These are phyloP conservation scores for Nomada goodeniana DNA, from an alignment of 2,888 invertebrate species.

Conservation along the genomic window DNA sequence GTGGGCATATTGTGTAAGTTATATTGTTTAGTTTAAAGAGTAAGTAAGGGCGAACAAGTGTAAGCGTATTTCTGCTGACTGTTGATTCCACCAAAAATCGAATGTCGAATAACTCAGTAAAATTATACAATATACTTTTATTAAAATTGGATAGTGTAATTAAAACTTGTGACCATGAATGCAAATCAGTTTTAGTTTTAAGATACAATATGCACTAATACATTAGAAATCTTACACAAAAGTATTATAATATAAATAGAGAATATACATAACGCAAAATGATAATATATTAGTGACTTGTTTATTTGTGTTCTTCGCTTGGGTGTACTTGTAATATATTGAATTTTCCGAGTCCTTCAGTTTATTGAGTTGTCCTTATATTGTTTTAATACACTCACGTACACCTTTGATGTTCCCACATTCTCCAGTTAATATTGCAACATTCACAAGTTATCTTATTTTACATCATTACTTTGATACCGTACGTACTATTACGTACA, in stretches of 20 bases:
- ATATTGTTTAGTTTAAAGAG: conserved; percentile 16
- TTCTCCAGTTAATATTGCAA: not conserved
- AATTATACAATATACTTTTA: conserved; percentile 3
- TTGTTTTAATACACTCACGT: not conserved
- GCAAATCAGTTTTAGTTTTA: not conserved
- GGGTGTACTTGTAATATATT: not conserved
- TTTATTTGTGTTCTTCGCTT: conserved; percentile 2
- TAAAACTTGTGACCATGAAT: not conserved
- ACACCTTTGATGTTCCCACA: not conserved
- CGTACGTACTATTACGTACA: no score
- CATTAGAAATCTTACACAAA: not conserved
- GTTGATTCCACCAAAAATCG: not conserved
- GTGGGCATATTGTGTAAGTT: conserved; percentile 25
- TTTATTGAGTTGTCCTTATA: not conserved
- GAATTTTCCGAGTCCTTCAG: not conserved
- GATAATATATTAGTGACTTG: conserved; percentile 2
- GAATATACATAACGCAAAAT: not conserved
- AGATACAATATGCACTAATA: conserved; percentile 17
- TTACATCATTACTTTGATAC: not conserved
- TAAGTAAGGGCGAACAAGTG: not conserved
- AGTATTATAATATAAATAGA: not conserved
- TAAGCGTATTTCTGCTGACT: conserved; percentile 28
- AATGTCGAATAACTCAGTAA: conserved; percentile 10
- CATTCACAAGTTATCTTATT: not conserved
- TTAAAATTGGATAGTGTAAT: not conserved